Evolutionary conservation across 2,113 vertebrate species (phyloP), one percentile per base, ranked within the genome.

Genomic region (Meles meles): DNA sequence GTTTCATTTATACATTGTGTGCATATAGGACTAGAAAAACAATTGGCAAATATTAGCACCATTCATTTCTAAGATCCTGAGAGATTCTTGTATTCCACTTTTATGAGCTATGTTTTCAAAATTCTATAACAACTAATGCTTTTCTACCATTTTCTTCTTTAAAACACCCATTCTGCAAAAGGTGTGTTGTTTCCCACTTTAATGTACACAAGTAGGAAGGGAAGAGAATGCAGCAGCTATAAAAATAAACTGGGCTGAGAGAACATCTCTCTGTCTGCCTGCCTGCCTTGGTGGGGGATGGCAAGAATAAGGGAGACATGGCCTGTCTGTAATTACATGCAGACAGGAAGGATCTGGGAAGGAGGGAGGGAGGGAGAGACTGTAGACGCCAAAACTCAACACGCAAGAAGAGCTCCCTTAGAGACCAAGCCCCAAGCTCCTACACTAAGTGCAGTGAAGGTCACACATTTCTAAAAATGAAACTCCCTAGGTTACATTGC

Each of bases 51-150:
- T 20, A 63, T 52, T 59, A 59, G 20, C 71, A 85, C 18, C 49
- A 4, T 37, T 72, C 69, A 81, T 88, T 76, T 95, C 82, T 81
- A 91, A 39, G 86, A 84, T 49, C 15, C 15, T 12, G 3, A 84
- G 49, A 71, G 49, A 61, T 31, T 74, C 37, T 52, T 74, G 39
- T 23, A 65, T 52, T 67, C 72, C 37, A 82, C 37, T 80, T 76
- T 87, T 61, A 71, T 93, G 39, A 79, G 18, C 42, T 86, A 47
- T 61, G 34, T 49, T 92, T 82, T 52, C 31, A 65, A 27, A 92
- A 63, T 94, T 92, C 61, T 96, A 20, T 34, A 87, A 90, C 49
- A 93, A 81, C 59, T 71, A 92, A 93, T 49, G 72, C 29, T 57
- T 76, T 37, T 23, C 4, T 39, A 76, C 49, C 18, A n/a, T 61